Base-by-base conservation (phyloP, 2,113 vertebrate species). In the Boleophthalmus pectinirostris region DNA sequence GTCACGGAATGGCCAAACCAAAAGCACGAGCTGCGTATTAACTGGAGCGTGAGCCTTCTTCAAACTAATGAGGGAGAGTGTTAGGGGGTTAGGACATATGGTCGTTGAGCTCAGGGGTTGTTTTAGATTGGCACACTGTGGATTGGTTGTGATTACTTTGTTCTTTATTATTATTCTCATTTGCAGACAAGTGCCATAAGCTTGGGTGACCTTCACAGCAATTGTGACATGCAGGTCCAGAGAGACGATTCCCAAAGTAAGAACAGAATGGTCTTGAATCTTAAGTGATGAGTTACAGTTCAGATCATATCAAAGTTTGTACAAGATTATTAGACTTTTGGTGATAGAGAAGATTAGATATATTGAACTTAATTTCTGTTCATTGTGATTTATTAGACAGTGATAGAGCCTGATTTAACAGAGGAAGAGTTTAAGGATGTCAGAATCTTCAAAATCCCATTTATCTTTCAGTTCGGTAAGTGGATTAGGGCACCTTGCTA, bases 1-100 rank as follows among this genome's bases (percentile, higher is more conserved):
- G 65, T 56, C 38, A 79, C 84, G 63, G 81, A 84, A 80, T 20
- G 25, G 57, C 83, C 83, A 81, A 43, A 8, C 38, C 38, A 43
- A 43, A 84, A 78, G 82, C 66, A 35, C 66, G 68, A 64, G 67
- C 83, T 63, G 66, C 70, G 71, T 75, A 74, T 79, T 84, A 87
- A 83, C 74, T 88, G 51, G 78, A 83, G 75, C 72, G 76, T 65
- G 29, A 66, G 65, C 64, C 67, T 78, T 68, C 80, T 66, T 82
- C 21, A 70, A 68, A 71, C n/a, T 73, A 85, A 85, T 79, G 75
- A 82, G 78, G 51, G 43, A 33, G 66, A 76, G 69, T 70, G 58
- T 47, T 20, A 24, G 20, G 35, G 66, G 54, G 57, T 70, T 71
- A 69, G 51, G 33, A 73, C 65, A 65, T 74, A 73, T 35, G 38